These are phyloP conservation scores for Microtus montanus DNA, from an alignment of 2,113 vertebrate species.

Conservation along the genomic window DNA sequence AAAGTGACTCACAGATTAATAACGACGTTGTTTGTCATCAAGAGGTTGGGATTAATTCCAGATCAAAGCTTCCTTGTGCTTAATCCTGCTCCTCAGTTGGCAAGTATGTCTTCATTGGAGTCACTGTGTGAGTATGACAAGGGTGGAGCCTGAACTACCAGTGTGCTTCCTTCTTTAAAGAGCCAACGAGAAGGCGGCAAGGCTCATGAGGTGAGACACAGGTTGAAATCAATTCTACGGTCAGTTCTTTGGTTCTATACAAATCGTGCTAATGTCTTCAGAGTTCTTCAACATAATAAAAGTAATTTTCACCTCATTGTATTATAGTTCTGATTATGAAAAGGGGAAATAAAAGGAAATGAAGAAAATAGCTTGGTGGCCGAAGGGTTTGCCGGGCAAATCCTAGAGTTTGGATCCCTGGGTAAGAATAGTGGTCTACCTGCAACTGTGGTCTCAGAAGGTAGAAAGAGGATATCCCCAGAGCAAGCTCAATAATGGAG, in stretches of 20 bases:
- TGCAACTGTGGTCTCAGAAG: not conserved
- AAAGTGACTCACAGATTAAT: constrained; percentile 44
- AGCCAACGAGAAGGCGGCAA: not conserved
- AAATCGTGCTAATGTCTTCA: not conserved
- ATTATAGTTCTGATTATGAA: not conserved
- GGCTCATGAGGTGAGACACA: not conserved
- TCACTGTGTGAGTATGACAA: not conserved
- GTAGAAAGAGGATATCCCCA: too few relatives aligned
- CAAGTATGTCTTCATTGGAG: not conserved
- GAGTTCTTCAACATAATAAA: constrained; percentile 1
- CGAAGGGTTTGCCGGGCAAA: not conserved
- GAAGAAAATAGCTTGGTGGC: not conserved
- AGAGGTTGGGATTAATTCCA: constrained; percentile 14
- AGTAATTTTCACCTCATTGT: not conserved
- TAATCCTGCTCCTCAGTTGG: not conserved
- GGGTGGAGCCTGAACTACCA: not conserved
- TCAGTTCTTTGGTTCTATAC: not conserved
- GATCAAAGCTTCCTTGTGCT: not conserved
- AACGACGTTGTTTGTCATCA: constrained; percentile 21
- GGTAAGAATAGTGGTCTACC: too few relatives aligned
- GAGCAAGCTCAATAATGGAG: not conserved
- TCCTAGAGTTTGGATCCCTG: not conserved
- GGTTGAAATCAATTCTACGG: not conserved
- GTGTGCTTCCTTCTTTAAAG: not conserved
- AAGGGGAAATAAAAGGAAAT: not conserved